Evolutionary conservation across 2,888 invertebrate genomes (phyloP), one percentile per base, ranked within the genome.

Genomic region (Pycnomerus fuliginosus): DNA sequence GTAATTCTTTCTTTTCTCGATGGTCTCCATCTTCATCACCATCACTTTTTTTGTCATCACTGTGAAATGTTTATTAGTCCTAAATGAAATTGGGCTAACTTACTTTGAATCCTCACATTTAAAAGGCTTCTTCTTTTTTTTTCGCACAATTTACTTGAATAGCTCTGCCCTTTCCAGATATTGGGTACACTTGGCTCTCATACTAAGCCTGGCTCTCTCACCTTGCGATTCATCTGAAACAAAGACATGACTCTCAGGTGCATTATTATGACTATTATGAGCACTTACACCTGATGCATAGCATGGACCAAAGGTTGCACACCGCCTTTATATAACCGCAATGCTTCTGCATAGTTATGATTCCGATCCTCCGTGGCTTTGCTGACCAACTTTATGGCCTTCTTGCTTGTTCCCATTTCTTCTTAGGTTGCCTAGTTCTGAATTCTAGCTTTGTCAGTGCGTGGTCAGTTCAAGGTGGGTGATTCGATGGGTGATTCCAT

Each of bases 231-330:
- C 99, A 80, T 99, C 86, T 86, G 53, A 8, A 67, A 67, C 37
- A 50, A 14, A 31, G 14, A 35, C 7, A 38, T 32, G 7, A 12
- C 31, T 34, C 8, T 28, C 11, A 14, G 22, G n/a, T n/a, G n/a
- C n/a, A n/a, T n/a, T n/a, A n/a, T n/a, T 32, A 13, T 15, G n/a
- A 11, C 11, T 29, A 22, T 14, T 3, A 23, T 11, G 14, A 29
- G n/a, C n/a, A 74, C 79, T 74, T 74, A 92, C 92, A 99, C 80
- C 99, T 99, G 25, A 99, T 94, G 35, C n/a, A n/a, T n/a, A n/a
- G 98, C 94, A 76, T 99, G 99, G 14, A 99, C 80, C 72, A 99
- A 99, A 72, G 98, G 98, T 71, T 99, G 97, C 3, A 98, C 95
- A 5, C 92, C 94, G 75, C 97, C 93, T 73, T 97, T 93, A 71